Conservation (phyloP, 2,888 invertebrate species). For the Esperia sulphurella region DNA sequence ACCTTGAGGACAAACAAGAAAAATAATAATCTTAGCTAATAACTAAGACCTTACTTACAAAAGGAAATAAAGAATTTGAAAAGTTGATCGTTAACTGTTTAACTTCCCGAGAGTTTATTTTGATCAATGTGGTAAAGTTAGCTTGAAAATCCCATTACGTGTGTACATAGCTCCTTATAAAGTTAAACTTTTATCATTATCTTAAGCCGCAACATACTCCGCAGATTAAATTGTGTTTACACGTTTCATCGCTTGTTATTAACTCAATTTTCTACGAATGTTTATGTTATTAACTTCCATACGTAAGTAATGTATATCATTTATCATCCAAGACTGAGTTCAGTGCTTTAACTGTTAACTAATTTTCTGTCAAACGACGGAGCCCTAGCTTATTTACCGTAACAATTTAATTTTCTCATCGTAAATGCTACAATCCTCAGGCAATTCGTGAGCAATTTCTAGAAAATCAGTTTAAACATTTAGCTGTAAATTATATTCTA, state of each 20-base stretch:
- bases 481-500: no score
- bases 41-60: not conserved
- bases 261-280: not conserved
- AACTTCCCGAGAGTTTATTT: constrained; percentile 9
- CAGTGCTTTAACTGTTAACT: not conserved
- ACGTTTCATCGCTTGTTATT: not conserved
- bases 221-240: constrained; percentile 2
- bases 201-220: not conserved
- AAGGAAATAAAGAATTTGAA: constrained; percentile 1
- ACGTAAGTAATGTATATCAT: no score
- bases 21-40: no score
- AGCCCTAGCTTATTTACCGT: no score
- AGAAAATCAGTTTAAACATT: no score
- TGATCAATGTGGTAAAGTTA: constrained; percentile 18
- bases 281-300: not conserved
- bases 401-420: no score
- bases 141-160: constrained; percentile 8
- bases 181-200: constrained; percentile 15
- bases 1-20: no score
- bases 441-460: no score
- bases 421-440: no score
- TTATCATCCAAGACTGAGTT: no score
- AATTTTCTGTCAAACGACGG: not conserved
- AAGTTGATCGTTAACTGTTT: not conserved
- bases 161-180: constrained; percentile 6